Base-by-base conservation (phyloP, 2,113 vertebrate genomes). In the Gnathonemus echidnorhynchus region DNA sequence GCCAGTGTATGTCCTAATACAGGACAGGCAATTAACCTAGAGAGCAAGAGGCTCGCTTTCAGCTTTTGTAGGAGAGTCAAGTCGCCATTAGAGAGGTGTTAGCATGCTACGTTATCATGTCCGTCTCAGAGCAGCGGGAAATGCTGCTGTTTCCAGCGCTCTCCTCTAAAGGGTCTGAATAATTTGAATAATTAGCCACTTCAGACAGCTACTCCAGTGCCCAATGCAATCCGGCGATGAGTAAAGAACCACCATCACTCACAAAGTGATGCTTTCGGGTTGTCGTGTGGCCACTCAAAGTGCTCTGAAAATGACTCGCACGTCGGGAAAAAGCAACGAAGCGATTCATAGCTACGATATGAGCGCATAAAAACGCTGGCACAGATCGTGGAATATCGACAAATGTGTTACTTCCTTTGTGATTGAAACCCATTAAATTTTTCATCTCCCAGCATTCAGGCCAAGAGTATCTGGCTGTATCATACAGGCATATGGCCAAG, bases 11-110 rank as follows among this genome's bases (percentile, higher is more conserved):
- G 91, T 91, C 86, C 90, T 62, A 88, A 87, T 87, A 90, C 74
- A 90, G 90, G 89, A 87, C 50, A 88, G 85, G 89, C 92, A 90
- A 92, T 92, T 91, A 91, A 92, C 88, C 77, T 52, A 74, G 85
- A 89, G 88, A 92, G 88, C 86, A 56, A 17, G 85, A 87, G 74
- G 10, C 66, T 42, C 24, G 6, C 46, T 35, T 86, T 85, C 89
- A 86, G 85, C 7, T 46, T 87, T 39, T 84, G 87, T 17, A n/a
- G 62, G 49, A 35, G n/a, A 88, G 88, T 62, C 31, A 48, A 84
- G 58, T 84, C 56, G 86, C 88, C 89, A 90, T 88, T 88, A 89
- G 53, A 45, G n/a, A 42, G 52, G 13, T 35, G 46, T 48, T 45
- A 9, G 53, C 19, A 50, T 62, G 53, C 21, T 88, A 15, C 39